phyloP scores from a whole-genome alignment of 2,113 vertebrate genomes.

The Mustelus asterias region DNA sequence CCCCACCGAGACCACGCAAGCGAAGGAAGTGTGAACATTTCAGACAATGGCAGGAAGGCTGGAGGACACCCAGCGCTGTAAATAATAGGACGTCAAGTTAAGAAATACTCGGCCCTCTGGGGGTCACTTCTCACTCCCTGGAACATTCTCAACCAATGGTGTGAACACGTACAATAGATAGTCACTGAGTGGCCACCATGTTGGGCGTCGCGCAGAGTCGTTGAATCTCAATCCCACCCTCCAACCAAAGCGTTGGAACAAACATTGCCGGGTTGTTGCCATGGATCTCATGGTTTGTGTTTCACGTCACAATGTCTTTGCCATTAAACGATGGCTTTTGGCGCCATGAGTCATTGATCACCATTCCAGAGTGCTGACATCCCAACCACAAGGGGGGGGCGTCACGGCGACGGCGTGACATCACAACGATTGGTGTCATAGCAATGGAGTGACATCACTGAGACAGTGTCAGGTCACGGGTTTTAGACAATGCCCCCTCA shows the following conservation, averaged over 20 bases:
- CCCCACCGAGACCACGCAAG: neutral
- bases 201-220: neutral
- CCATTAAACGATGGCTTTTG: neutral
- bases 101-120: neutral
- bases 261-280: no score
- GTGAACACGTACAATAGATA: no score
- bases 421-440: neutral
- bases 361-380: neutral
- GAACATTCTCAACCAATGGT: no score
- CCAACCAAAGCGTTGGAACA: no score
- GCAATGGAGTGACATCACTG: neutral
- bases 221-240: neutral
- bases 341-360: neutral
- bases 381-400: neutral
- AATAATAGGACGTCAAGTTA: neutral
- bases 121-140: neutral
- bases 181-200: neutral
- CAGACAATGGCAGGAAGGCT: no score
- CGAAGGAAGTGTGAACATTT: neutral
- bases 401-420: neutral
- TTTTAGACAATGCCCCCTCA: neutral
- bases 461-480: neutral
- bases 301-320: neutral
- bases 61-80: neutral
- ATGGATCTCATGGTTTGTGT: no score